A percentile compares a stretch with the other conserved stretches of the same genome.
phyloP scores from a whole-genome alignment of 2,113 vertebrate genomes.

The Pygoscelis adeliae region DNA sequence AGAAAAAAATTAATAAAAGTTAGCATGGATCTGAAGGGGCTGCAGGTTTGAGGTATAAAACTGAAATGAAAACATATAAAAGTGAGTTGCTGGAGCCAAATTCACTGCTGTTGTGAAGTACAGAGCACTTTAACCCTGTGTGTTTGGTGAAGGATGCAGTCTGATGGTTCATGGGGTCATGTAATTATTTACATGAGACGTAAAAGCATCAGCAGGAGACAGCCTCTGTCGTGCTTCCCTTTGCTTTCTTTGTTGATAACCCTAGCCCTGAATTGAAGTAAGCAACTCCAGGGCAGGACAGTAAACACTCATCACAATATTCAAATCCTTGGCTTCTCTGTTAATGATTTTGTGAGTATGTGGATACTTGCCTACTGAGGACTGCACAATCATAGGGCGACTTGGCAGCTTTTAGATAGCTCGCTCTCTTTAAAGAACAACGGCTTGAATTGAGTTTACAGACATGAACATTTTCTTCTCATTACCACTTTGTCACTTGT shows the following conservation, averaged over 20 bases:
- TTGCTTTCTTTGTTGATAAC: not conserved
- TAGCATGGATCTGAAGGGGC: not conserved
- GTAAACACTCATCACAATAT: not conserved
- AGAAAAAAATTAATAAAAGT: not conserved
- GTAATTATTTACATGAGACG: not conserved
- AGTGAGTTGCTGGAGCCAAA: not conserved
- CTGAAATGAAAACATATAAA: not conserved
- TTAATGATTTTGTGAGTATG: not conserved
- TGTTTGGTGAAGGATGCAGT: not conserved
- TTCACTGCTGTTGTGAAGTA: not conserved
- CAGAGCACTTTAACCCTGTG: not conserved
- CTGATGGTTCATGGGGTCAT: not conserved
- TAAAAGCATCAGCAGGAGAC: not conserved
- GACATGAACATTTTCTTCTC: constrained; percentile 14
- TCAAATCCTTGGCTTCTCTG: not conserved
- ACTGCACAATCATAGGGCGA: not conserved
- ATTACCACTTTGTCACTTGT: constrained; percentile 17
- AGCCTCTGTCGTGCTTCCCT: not conserved
- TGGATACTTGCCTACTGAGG: not conserved
- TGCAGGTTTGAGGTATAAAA: not conserved
- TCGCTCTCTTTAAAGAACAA: not conserved
- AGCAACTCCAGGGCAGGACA: not conserved
- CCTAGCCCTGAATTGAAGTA: not conserved
- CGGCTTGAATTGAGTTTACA: not conserved
- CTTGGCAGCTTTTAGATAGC: not conserved